phyloP scores from a whole-genome alignment of 2,888 invertebrate genomes.

The Miltochrista miniata region DNA sequence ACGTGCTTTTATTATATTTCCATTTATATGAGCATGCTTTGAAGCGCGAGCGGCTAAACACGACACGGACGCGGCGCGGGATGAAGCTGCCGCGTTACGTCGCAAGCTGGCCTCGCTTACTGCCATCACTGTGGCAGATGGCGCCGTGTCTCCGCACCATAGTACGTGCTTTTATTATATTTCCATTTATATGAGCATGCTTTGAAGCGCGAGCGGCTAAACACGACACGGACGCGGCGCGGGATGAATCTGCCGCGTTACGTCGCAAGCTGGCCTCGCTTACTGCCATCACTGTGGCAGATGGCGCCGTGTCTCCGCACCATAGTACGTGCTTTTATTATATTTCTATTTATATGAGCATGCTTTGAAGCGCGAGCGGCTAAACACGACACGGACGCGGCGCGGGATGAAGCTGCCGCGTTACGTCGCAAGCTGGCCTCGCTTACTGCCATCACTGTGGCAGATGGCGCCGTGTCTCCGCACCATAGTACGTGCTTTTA shows the following conservation, averaged over 20 bases:
- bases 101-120: conserved; percentile 65
- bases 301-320: too few relatives aligned
- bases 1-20: too few relatives aligned
- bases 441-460: conserved; percentile 47
- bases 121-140: conserved; percentile 46
- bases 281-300: conserved; percentile 47
- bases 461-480: too few relatives aligned
- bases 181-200: too few relatives aligned
- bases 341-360: too few relatives aligned
- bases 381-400: conserved; percentile 92
- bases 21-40: too few relatives aligned
- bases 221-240: conserved; percentile 90
- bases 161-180: conserved; percentile 45
- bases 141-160: conserved; percentile 57
- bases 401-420: conserved; percentile 66
- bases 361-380: conserved; percentile 93
- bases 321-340: too few relatives aligned
- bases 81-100: conserved; percentile 66
- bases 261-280: too few relatives aligned
- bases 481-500: conserved; percentile 54
- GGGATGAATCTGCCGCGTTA: conserved; percentile 67
- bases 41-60: conserved; percentile 91
- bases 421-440: too few relatives aligned
- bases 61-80: conserved; percentile 88
- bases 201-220: conserved; percentile 91